Conservation (phyloP, 2,888 invertebrate genomes). For the Dicyrtomina minuta region DNA sequence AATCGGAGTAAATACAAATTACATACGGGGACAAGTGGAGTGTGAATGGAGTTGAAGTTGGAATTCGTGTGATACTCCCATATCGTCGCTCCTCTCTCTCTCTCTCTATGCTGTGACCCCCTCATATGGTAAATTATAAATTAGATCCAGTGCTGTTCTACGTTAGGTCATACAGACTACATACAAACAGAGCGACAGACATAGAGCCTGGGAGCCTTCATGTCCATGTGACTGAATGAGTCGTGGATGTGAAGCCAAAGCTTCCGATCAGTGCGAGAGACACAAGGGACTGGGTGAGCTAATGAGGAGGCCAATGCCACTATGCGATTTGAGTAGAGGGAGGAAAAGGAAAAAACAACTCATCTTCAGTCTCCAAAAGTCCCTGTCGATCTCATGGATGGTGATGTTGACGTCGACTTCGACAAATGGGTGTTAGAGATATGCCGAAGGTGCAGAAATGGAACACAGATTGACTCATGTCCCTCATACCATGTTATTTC, state of each 20-base stretch:
- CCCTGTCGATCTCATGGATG: too few relatives aligned
- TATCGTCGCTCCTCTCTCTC: conserved; percentile 28
- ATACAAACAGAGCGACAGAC: conserved; percentile 8
- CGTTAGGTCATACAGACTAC: not conserved
- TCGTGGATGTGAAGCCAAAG: too few relatives aligned
- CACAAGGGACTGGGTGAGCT: conserved; percentile 24
- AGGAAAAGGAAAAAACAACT: not conserved
- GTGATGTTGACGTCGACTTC: too few relatives aligned
- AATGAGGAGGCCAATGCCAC: conserved; percentile 37
- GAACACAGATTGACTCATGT: conserved; percentile 7
- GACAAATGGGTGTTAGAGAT: too few relatives aligned
- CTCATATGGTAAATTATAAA: conserved; percentile 29
- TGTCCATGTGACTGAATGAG: too few relatives aligned
- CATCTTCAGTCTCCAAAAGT: too few relatives aligned
- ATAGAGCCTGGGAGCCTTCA: not conserved
- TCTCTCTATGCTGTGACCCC: conserved; percentile 32
- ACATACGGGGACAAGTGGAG: too few relatives aligned
- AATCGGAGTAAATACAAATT: too few relatives aligned
- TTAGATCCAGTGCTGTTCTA: conserved; percentile 6
- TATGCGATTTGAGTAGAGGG: conserved; percentile 15
- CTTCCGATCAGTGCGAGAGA: not conserved
- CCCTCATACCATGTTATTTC: not conserved
- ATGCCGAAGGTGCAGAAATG: conserved; percentile 1
- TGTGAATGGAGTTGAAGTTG: too few relatives aligned
- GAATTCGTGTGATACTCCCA: too few relatives aligned